phyloP scores from a whole-genome alignment of 2,797 vertebrate species.

The Ctenopoma kingsleyae region DNA sequence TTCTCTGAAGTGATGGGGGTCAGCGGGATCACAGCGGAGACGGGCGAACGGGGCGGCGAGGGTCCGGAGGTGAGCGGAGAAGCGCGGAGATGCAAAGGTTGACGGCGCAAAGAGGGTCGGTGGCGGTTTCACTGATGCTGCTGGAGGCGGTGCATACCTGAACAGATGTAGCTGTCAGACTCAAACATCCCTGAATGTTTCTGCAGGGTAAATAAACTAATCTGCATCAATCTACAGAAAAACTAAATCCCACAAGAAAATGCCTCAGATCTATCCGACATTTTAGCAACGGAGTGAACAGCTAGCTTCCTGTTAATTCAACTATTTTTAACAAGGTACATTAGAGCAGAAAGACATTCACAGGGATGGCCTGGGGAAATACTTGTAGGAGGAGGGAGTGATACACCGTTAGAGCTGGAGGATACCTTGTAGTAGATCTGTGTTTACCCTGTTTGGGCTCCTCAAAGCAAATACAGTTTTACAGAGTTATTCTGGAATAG shows the following conservation, averaged over 20 bases:
- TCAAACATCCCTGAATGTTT: constrained; percentile 24
- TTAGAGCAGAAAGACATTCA: constrained; percentile 1
- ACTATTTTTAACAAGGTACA: constrained; percentile 36
- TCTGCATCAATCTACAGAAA: constrained; percentile 5
- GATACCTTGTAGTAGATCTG: constrained; percentile 7
- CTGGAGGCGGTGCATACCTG: constrained; percentile 57
- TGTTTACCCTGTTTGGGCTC: constrained; percentile 27
- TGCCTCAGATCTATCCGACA: constrained; percentile 8
- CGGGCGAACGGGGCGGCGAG: not conserved
- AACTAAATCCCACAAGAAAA: constrained; percentile 1
- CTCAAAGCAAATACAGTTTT: constrained; percentile 32
- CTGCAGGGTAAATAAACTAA: constrained; percentile 48
- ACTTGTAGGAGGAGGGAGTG: constrained; percentile 26
- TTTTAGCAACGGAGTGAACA: constrained; percentile 48
- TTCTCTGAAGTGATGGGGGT: constrained; percentile 51
- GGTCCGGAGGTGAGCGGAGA: constrained; percentile 41
- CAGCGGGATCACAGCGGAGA: not conserved
- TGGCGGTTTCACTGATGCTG: constrained; percentile 1
- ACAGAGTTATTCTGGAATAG: not conserved
- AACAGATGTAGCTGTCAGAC: constrained; percentile 62
- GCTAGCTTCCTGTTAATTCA: constrained; percentile 39
- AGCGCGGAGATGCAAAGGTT: not conserved
- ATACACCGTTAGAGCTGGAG: constrained; percentile 19
- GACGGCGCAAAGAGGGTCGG: constrained; percentile 4
- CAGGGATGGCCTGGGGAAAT: constrained; percentile 36